Conservation (phyloP, 2,113 vertebrate genomes). For the Vombatus ursinus region DNA sequence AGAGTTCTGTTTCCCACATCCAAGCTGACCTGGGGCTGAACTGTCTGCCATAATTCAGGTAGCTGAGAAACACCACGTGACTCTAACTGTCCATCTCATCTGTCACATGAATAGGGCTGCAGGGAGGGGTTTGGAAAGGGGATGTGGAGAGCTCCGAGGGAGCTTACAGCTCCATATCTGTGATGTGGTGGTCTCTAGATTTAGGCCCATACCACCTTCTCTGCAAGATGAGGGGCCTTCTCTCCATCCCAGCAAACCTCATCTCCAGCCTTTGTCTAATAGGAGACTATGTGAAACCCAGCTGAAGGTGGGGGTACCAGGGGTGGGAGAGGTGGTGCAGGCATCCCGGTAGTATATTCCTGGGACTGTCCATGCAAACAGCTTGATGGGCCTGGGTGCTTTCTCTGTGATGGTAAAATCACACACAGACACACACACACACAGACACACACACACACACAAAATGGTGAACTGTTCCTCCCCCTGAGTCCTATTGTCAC, state of each 20-base stretch:
- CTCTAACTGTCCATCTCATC: not conserved
- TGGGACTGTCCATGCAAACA: not conserved
- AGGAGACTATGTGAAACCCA: not conserved
- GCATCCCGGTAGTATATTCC: no score
- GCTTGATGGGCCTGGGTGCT: not conserved
- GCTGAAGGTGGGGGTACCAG: no score
- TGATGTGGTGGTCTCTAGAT: not conserved
- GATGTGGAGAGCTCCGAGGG: no score
- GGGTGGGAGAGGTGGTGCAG: no score
- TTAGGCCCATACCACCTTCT: no score
- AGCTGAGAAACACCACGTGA: not conserved
- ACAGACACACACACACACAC: no score
- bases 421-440: no score
- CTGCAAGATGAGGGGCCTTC: not conserved
- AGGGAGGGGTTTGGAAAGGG: no score
- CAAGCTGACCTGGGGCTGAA: not conserved
- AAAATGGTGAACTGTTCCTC: not conserved
- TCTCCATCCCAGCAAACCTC: not conserved
- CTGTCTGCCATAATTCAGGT: no score
- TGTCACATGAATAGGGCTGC: not conserved
- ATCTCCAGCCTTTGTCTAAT: not conserved
- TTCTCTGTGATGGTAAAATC: not conserved
- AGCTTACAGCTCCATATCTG: not conserved
- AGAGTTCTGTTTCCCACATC: not conserved
- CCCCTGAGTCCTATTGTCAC: not conserved